phyloP scores from a whole-genome alignment of 2,797 vertebrate genomes.

The Coilia nasus region DNA sequence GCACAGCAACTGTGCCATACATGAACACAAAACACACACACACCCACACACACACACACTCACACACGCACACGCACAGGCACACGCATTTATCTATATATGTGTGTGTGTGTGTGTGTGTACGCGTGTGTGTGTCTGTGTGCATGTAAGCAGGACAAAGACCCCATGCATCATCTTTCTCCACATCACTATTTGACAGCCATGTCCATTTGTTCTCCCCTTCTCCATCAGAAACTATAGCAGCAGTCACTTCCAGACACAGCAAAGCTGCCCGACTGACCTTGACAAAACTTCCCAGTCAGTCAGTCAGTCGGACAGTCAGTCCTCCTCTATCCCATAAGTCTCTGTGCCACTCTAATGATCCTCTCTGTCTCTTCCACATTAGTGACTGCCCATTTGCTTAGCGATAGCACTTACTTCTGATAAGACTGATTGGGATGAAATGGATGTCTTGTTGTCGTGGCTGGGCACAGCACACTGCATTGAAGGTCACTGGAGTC shows the following conservation, averaged over 20 bases:
- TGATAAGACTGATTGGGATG: neutral
- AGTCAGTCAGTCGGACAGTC: neutral
- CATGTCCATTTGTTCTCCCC: neutral
- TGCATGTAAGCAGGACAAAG: neutral
- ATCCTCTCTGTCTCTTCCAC: neutral
- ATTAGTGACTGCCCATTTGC: neutral
- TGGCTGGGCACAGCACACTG: neutral
- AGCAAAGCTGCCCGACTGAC: neutral
- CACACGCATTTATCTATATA: neutral
- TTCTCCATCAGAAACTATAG: neutral
- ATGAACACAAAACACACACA: no score
- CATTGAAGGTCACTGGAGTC: constrained; percentile 1
- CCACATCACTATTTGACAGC: neutral
- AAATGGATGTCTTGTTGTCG: neutral
- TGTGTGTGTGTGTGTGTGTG: neutral
- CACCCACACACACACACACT: no score
- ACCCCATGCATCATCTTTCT: neutral
- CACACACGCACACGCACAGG: no score
- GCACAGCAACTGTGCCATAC: no score
- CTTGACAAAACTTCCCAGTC: neutral
- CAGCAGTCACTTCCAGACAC: neutral
- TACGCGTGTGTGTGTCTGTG: neutral
- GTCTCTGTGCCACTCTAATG: neutral
- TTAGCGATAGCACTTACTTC: neutral
- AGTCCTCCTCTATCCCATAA: neutral